Conservation (phyloP, 2,888 invertebrate species). For the Macrophya annulata region DNA sequence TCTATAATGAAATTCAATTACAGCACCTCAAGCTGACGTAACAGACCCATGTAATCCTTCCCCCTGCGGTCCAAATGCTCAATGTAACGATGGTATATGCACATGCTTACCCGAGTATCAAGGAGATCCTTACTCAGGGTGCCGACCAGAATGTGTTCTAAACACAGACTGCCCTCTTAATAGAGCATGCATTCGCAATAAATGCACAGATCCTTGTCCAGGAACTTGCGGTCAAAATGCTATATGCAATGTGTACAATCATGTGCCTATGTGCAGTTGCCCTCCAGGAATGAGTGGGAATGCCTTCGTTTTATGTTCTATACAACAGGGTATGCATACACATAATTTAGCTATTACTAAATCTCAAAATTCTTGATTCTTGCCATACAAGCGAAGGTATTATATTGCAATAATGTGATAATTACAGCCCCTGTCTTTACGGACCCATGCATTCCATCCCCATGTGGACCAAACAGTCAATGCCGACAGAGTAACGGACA, state of each 20-base stretch:
- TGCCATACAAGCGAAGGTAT: background rate
- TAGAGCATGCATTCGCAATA: constrained; percentile 85
- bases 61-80: constrained; percentile 87
- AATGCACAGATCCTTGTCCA: constrained; percentile 86
- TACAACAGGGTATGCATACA: constrained; percentile 76
- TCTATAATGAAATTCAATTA: constrained; percentile 71
- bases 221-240: constrained; percentile 88
- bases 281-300: constrained; percentile 85
- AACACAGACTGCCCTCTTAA: constrained; percentile 85
- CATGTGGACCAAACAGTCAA: constrained; percentile 91
- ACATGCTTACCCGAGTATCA: constrained; percentile 81
- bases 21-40: constrained; percentile 72
- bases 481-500: constrained; percentile 88
- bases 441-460: constrained; percentile 86
- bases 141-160: constrained; percentile 87
- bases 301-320: constrained; percentile 84
- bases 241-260: constrained; percentile 87
- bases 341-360: constrained; percentile 27
- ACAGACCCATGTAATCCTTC: constrained; percentile 84
- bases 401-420: background rate
- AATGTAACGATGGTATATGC: constrained; percentile 82
- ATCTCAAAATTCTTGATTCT: background rate
- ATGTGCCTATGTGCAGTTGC: constrained; percentile 89
- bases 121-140: constrained; percentile 85
- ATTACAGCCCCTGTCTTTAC: constrained; percentile 79